A percentile compares a stretch with the other conserved stretches of the same genome.
These are phyloP conservation scores for Alloscopus bannaensis DNA, from an alignment of 2,888 invertebrate species.

Conservation along the genomic window DNA sequence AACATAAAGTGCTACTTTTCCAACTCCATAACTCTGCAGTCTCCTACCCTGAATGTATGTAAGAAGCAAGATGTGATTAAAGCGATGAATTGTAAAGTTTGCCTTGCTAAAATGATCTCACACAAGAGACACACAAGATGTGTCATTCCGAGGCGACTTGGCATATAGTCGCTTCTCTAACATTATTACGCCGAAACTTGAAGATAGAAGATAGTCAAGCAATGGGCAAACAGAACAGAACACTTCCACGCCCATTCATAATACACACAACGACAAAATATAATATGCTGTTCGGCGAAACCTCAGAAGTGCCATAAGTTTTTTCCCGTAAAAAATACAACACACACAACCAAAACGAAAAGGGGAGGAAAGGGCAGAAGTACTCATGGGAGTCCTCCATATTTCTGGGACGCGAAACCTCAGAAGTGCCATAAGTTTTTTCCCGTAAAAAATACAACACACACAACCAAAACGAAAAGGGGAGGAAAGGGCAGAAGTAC, in stretches of 20 bases:
- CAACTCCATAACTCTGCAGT: no score
- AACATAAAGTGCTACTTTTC: no score
- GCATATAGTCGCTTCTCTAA: no score
- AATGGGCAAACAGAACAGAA: background rate
- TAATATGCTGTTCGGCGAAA: slow-evolving; percentile 32
- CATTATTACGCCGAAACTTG: no score
- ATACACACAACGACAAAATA: background rate
- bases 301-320: slow-evolving; percentile 53
- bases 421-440: slow-evolving; percentile 52
- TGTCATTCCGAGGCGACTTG: background rate
- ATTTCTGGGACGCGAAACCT: slow-evolving; percentile 35
- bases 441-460: background rate
- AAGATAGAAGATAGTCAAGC: no score
- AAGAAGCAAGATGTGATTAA: slow-evolving; percentile 21
- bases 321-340: slow-evolving; percentile 13
- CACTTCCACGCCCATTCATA: background rate
- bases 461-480: no score
- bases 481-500: slow-evolving; percentile 16
- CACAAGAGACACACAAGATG: background rate
- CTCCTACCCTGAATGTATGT: no score
- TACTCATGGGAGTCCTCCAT: slow-evolving; percentile 40
- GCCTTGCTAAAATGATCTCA: background rate
- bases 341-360: no score
- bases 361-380: slow-evolving; percentile 12
- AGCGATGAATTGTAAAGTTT: slow-evolving; percentile 16